These are phyloP conservation scores for Watsonalla binaria DNA, from an alignment of 2,888 invertebrate species.

Conservation along the genomic window DNA sequence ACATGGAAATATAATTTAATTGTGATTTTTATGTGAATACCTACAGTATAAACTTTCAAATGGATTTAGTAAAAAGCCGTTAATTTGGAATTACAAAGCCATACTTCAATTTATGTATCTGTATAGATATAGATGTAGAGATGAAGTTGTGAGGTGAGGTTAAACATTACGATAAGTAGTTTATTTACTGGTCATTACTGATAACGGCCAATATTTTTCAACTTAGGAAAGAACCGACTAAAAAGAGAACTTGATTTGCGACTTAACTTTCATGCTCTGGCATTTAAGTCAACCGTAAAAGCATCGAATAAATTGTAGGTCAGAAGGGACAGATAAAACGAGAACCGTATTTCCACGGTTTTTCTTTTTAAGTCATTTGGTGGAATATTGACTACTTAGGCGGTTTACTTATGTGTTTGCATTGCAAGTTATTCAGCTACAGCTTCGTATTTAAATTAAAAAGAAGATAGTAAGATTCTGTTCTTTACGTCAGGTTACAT, in stretches of 20 bases:
- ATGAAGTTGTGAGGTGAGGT: too few relatives aligned
- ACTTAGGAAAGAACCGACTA: conserved; percentile 33
- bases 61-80: too few relatives aligned
- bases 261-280: conserved; percentile 69
- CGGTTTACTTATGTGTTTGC: conserved; percentile 28
- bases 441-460: not conserved
- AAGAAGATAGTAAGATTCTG: too few relatives aligned
- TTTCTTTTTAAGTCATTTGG: conserved; percentile 61
- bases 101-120: too few relatives aligned
- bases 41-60: too few relatives aligned
- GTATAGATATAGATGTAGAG: too few relatives aligned
- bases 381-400: conserved; percentile 49
- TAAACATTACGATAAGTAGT: not conserved
- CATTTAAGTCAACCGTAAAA: conserved; percentile 75
- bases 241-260: conserved; percentile 64
- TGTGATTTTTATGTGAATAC: too few relatives aligned
- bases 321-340: conserved; percentile 76
- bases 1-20: too few relatives aligned
- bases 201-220: conserved; percentile 14
- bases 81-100: too few relatives aligned
- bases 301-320: conserved; percentile 76
- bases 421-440: conserved; percentile 15
- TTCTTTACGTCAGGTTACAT: too few relatives aligned
- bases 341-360: conserved; percentile 51
- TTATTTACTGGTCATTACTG: not conserved